phyloP scores from a whole-genome alignment of 1,140 invertebrate species.

The Drosophila auraria region DNA sequence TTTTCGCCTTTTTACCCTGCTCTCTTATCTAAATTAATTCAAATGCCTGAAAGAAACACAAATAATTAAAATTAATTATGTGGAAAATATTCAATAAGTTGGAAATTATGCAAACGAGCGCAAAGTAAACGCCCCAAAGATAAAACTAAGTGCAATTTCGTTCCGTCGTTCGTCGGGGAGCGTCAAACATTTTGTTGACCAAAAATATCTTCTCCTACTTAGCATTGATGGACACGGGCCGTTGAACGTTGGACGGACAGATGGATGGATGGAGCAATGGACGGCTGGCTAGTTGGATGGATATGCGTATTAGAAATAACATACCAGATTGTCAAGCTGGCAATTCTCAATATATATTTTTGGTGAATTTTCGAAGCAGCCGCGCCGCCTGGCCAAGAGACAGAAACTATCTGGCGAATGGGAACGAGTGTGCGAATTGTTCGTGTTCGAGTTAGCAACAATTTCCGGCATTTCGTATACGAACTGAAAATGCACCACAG shows the following conservation, averaged over 20 bases:
- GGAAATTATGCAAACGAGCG: constrained; percentile 81
- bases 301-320: constrained; percentile 37
- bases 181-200: constrained; percentile 59
- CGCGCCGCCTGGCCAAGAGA: neutral
- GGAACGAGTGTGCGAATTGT: constrained; percentile 33
- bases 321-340: constrained; percentile 45
- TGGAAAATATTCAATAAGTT: constrained; percentile 83
- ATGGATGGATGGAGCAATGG: constrained; percentile 20
- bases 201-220: constrained; percentile 70
- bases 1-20: constrained; percentile 49
- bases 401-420: constrained; percentile 49
- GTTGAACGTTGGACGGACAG: constrained; percentile 20
- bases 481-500: constrained; percentile 63
- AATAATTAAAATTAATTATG: constrained; percentile 83
- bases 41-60: constrained; percentile 64
- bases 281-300: constrained; percentile 18
- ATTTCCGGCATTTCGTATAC: constrained; percentile 81
- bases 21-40: constrained; percentile 76
- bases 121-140: constrained; percentile 70
- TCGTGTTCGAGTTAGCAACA: constrained; percentile 65
- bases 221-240: constrained; percentile 62
- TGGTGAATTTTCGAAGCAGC: constrained; percentile 42
- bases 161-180: constrained; percentile 1
- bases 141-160: constrained; percentile 77
- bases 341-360: constrained; percentile 60